Evolutionary conservation across 2,797 vertebrate genomes (phyloP).

Genomic region (Molossus molossus): DNA sequence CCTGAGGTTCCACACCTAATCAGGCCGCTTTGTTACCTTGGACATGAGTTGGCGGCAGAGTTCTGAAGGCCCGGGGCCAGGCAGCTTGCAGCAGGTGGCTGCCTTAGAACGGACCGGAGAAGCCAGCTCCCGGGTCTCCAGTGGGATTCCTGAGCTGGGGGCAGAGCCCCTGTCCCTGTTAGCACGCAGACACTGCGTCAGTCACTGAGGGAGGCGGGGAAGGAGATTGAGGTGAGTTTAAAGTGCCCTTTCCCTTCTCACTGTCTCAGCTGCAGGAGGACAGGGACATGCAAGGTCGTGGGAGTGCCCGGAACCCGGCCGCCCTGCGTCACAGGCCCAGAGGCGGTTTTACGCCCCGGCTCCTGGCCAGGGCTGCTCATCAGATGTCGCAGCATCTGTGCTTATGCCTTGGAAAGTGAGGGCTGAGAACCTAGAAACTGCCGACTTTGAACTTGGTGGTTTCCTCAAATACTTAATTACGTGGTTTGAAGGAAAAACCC

Average conservation of each 20-base stretch:
- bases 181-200: rapidly evolving
- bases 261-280: background rate
- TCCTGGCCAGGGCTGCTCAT: background rate
- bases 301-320: background rate
- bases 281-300: background rate
- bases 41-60: background rate
- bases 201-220: background rate
- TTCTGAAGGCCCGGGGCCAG: background rate
- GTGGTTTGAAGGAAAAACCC: background rate
- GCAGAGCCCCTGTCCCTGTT: background rate
- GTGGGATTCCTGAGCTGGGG: background rate
- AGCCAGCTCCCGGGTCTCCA: background rate
- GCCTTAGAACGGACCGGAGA: background rate
- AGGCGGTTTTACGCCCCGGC: background rate
- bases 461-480: background rate
- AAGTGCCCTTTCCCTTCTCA: background rate
- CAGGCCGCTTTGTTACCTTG: background rate
- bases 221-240: background rate
- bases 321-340: background rate
- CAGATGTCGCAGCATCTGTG: background rate
- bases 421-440: background rate
- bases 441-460: background rate
- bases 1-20: background rate
- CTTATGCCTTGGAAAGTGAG: background rate
- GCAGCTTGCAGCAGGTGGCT: background rate